Conservation (phyloP, 1,140 invertebrate species). For the Littorina saxatilis region DNA sequence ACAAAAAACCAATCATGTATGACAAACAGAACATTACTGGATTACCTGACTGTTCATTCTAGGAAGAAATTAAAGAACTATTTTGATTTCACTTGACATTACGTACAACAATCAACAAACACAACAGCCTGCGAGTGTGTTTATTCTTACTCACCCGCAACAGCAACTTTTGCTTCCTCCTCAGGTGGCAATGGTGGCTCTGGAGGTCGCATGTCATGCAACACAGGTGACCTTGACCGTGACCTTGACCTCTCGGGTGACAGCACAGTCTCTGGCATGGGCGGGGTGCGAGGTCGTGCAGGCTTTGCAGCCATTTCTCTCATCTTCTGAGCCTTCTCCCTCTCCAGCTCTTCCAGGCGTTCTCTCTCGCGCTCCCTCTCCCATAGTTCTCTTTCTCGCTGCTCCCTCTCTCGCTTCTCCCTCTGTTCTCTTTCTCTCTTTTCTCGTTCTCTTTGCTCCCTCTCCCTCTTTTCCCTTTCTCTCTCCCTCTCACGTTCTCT, state of each 20-base stretch:
- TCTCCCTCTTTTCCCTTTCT: constrained; percentile 69
- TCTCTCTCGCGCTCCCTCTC: constrained; percentile 63
- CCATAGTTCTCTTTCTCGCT: constrained; percentile 57
- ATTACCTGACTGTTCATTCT: too few relatives aligned
- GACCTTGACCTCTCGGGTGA: constrained; percentile 46
- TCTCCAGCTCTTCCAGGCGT: constrained; percentile 38
- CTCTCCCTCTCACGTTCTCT: constrained; percentile 60
- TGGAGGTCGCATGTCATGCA: constrained; percentile 35
- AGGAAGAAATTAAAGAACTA: too few relatives aligned
- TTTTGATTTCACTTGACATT: too few relatives aligned
- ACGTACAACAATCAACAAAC: too few relatives aligned
- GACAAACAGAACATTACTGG: too few relatives aligned
- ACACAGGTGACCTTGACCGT: constrained; percentile 50
- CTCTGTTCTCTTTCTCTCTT: constrained; percentile 55
- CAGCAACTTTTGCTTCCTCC: constrained; percentile 29
- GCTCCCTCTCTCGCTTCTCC: constrained; percentile 58
- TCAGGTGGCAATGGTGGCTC: constrained; percentile 39
- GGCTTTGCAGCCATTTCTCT: constrained; percentile 57
- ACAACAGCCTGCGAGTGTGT: too few relatives aligned
- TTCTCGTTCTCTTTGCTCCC: constrained; percentile 57
- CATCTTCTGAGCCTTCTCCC: constrained; percentile 38
- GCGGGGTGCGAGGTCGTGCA: constrained; percentile 33
- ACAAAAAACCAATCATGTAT: too few relatives aligned
- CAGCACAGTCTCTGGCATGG: constrained; percentile 37
- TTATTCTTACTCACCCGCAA: constrained; percentile 18